A percentile compares a stretch with the other conserved stretches of the same genome.
These are phyloP conservation scores for Andrena hattorfiana DNA, from an alignment of 2,888 invertebrate species.

Conservation along the genomic window DNA sequence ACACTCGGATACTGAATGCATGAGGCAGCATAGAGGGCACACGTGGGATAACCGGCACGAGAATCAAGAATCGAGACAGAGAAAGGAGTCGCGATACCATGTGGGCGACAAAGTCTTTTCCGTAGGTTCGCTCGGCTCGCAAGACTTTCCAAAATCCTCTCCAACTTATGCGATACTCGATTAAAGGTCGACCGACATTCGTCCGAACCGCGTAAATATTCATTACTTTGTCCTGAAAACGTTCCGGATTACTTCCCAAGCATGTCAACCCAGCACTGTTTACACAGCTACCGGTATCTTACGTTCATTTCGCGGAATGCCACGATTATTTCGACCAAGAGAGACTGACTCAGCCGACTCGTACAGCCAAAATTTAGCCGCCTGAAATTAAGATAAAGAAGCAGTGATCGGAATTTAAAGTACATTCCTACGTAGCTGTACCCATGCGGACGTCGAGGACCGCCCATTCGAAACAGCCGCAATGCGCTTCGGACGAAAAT, in stretches of 20 bases:
- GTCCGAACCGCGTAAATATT: not conserved
- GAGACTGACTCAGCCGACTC: not conserved
- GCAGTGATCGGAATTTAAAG: not conserved
- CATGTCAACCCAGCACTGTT: not conserved
- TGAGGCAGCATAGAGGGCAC: constrained; percentile 70
- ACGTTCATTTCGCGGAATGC: too few relatives aligned
- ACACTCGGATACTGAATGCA: constrained; percentile 55
- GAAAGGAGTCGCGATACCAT: constrained; percentile 53
- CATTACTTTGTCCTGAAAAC: not conserved
- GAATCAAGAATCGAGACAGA: constrained; percentile 61
- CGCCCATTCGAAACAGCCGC: constrained; percentile 71
- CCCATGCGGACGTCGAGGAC: constrained; percentile 25
- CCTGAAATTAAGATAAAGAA: not conserved
- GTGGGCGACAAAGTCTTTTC: constrained; percentile 55
- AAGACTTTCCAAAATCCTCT: constrained; percentile 39
- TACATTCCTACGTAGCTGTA: not conserved
- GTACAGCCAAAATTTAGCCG: not conserved
- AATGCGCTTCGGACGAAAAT: constrained; percentile 76
- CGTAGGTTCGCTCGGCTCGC: constrained; percentile 21
- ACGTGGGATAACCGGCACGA: constrained; percentile 76
- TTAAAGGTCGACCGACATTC: not conserved
- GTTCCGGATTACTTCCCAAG: not conserved
- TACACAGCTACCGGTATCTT: too few relatives aligned
- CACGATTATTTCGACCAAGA: not conserved
- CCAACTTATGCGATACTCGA: not conserved